Percentiles rank a stretch among this genome's conserved stretches.
Conservation (phyloP, 2,888 invertebrate species). For the Entomobrya proxima region DNA sequence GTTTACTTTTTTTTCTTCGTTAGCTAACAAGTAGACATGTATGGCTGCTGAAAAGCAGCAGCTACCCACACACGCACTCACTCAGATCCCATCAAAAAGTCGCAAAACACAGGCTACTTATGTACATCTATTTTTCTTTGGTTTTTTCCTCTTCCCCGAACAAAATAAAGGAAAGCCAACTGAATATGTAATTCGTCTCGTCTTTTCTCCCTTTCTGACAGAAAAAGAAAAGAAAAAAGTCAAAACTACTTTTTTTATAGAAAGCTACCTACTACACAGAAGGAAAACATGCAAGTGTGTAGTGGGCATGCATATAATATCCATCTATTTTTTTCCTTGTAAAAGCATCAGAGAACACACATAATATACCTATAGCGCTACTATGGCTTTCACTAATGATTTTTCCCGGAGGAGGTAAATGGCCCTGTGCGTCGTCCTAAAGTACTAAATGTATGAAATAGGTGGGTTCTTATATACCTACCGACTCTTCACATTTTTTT, state of each 20-base stretch:
- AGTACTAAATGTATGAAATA: no score
- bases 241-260: conserved; percentile 41
- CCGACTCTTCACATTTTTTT: neutral
- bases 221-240: conserved; percentile 41
- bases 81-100: no score
- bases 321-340: neutral
- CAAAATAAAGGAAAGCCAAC: conserved; percentile 11
- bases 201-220: neutral
- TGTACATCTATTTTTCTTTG: neutral
- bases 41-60: no score
- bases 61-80: no score
- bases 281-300: neutral
- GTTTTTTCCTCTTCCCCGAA: neutral
- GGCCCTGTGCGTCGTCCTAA: conserved; percentile 54
- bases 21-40: neutral
- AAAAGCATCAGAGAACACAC: conserved; percentile 32
- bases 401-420: conserved; percentile 68
- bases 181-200: conserved; percentile 39
- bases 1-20: neutral
- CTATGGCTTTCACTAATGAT: conserved; percentile 62
- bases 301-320: neutral
- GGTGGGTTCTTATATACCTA: neutral
- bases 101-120: neutral
- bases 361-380: conserved; percentile 12
- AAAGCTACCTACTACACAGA: neutral